Evolutionary conservation across 1,140 invertebrate genomes (phyloP).

Genomic region (Eufriesea mexicana): DNA sequence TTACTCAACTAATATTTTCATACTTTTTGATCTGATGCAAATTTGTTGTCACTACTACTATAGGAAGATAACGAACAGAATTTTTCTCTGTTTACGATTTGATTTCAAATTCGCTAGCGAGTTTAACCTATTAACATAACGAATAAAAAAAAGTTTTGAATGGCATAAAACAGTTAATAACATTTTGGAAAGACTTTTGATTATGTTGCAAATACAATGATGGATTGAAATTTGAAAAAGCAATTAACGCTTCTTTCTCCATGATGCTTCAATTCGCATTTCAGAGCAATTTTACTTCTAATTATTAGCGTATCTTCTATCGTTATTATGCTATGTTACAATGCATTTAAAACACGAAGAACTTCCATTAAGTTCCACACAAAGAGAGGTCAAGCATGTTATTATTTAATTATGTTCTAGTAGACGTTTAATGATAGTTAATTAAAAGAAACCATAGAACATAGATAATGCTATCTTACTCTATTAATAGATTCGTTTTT

Average conservation of each 20-base stretch:
- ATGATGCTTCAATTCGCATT: neutral
- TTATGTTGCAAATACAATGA: slow-evolving; percentile 36
- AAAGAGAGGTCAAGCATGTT: slow-evolving; percentile 66
- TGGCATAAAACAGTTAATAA: neutral
- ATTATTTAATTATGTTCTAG: slow-evolving; percentile 59
- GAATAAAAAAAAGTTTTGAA: slow-evolving; percentile 32
- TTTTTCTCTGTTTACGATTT: neutral
- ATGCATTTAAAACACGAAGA: slow-evolving; percentile 71
- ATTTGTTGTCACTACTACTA: neutral
- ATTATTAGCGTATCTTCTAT: slow-evolving; percentile 59
- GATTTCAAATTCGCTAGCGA: slow-evolving; percentile 38
- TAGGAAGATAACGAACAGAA: neutral
- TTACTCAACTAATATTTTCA: neutral
- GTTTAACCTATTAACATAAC: slow-evolving; percentile 39
- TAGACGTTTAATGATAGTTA: slow-evolving; percentile 69
- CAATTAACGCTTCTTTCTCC: neutral
- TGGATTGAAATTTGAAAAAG: slow-evolving; percentile 16
- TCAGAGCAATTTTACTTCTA: slow-evolving; percentile 52
- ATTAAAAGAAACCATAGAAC: slow-evolving; percentile 68
- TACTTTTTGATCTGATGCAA: slow-evolving; percentile 26
- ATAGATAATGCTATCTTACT: slow-evolving; percentile 70
- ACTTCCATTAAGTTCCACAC: slow-evolving; percentile 60
- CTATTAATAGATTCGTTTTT: slow-evolving; percentile 65
- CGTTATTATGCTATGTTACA: slow-evolving; percentile 74
- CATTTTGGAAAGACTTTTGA: slow-evolving; percentile 31